Base-by-base conservation (phyloP, 2,797 vertebrate species). In the Prunella strophiata region DNA sequence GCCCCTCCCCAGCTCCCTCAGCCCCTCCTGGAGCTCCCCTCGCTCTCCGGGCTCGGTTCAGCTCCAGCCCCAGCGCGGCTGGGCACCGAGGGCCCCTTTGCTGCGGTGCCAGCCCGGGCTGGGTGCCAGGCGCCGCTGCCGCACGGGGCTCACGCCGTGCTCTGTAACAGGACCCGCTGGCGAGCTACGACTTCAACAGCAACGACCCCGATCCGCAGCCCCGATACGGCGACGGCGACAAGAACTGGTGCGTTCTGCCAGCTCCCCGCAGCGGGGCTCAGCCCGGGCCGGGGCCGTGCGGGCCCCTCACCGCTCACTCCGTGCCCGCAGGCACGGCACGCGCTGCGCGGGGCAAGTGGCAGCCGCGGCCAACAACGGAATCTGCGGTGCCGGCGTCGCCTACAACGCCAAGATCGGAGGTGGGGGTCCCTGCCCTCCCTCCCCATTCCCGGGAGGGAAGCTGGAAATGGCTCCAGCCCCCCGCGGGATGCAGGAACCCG, bases 131-230 rank as follows among this genome's bases (percentile, higher is more conserved):
- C 5, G 16, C n/a, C 78, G 6, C 66, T 51, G 68, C 25, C 50
- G 6, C 89, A 66, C 0, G 5, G 61, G 32, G 67, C 87, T 93
- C 79, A 88, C 1, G 0, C 34, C 0, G 0, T 36, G 4, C 5
- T 27, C 14, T 16, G 38, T 72, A 91, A 43, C 67, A 99, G 99
- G 99, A 99, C 92, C 98, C 98, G 48, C 88, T 98, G 36, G 99
- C 99, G 16, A 99, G 99, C 92, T 99, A 99, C 1, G 98, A 99
- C 91, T 98, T 99, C 87, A 99, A 99, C 5, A 98, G 98, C 62
- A 98, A 99, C 1, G 98, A 99, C 91, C 98, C 98, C 0, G 98
- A 99, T n/a, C 99, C 99, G 4, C 98, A 98, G 61, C 99, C 99
- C 10, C 98, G 98, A 21, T 99, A 99, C 25, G 92, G 97, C 4